Conservation (phyloP, 2,113 vertebrate species). For the Ivindomyrus marchei region DNA sequence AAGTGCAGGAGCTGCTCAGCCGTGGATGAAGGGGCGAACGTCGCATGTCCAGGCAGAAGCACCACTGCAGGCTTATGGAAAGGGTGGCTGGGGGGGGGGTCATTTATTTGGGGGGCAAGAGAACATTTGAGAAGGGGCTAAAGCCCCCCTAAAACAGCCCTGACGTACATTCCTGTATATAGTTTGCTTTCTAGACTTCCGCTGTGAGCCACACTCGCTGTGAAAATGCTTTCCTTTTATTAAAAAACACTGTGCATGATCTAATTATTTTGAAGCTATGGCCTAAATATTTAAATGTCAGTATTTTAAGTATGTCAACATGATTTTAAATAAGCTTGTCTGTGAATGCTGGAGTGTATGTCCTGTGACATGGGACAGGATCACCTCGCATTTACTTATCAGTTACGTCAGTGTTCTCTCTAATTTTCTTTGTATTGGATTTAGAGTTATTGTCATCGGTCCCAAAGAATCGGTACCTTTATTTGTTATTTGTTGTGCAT, state of each 20-base stretch:
- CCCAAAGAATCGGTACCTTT: not conserved
- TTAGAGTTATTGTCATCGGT: not conserved
- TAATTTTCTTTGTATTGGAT: not conserved
- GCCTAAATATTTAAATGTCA: not conserved
- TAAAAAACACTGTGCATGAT: not conserved
- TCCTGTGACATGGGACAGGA: not conserved
- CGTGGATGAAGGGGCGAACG: not conserved
- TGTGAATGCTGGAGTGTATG: not conserved
- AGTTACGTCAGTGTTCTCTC: not conserved
- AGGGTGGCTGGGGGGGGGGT: not conserved
- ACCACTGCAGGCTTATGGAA: not conserved
- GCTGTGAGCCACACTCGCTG: not conserved
- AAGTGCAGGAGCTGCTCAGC: not conserved
- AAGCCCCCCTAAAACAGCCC: not conserved
- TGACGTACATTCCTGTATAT: not conserved
- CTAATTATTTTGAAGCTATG: not conserved
- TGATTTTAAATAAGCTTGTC: not conserved
- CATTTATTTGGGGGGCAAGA: not conserved
- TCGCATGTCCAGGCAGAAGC: not conserved
- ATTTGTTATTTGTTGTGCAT: not conserved
- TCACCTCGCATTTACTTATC: not conserved
- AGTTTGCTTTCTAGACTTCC: not conserved
- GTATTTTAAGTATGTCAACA: not conserved
- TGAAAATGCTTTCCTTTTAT: not conserved
- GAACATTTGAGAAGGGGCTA: not conserved